Conservation (phyloP, 2,888 invertebrate genomes). For the Oscheius sp. region DNA sequence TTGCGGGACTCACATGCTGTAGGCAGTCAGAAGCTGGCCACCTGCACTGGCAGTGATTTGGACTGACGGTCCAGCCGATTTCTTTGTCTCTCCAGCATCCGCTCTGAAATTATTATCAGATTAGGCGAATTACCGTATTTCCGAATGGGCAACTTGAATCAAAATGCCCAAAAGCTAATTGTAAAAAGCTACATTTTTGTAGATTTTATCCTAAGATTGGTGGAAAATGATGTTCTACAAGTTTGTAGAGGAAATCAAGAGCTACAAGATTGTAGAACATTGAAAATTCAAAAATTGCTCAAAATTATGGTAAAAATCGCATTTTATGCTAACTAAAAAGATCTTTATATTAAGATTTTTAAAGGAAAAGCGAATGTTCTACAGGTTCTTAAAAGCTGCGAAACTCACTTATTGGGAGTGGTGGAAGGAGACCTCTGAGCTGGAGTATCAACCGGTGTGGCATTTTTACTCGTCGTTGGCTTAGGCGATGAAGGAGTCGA, state of each 20-base stretch:
- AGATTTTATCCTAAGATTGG: too few species aligned
- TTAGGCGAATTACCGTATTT: neutral
- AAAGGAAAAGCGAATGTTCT: too few species aligned
- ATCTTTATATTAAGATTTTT: too few species aligned
- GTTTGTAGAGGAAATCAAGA: too few species aligned
- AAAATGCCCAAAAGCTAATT: too few species aligned
- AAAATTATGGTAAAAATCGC: too few species aligned
- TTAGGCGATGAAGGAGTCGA: conserved; percentile 22
- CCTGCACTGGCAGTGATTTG: neutral
- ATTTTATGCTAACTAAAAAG: neutral
- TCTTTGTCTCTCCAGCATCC: conserved; percentile 12
- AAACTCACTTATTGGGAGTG: neutral
- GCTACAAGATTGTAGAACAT: too few species aligned
- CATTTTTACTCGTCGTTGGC: neutral
- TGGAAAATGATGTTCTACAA: too few species aligned
- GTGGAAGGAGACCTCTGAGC: neutral
- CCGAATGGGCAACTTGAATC: too few species aligned
- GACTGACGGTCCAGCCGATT: neutral
- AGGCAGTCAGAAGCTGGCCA: conserved; percentile 31
- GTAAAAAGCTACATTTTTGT: too few species aligned
- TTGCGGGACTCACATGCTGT: conserved; percentile 31
- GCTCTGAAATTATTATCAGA: neutral
- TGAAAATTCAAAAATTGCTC: too few species aligned
- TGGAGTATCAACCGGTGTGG: conserved; percentile 14
- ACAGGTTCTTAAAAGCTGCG: neutral